Conservation (phyloP, 2,888 invertebrate species). For the Eristalinus aeneus region DNA sequence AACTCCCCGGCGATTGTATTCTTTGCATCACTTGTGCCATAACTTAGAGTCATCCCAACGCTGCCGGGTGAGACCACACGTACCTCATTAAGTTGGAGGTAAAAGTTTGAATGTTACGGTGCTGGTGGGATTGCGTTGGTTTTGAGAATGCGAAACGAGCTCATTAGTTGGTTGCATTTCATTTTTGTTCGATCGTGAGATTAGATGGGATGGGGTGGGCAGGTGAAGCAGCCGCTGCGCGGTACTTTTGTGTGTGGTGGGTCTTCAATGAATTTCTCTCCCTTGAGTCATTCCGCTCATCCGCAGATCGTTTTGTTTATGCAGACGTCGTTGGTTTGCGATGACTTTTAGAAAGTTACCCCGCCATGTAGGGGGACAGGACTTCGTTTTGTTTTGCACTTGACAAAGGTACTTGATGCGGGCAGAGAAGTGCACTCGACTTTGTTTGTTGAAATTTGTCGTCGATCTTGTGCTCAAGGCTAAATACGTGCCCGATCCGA, state of each 20-base stretch:
- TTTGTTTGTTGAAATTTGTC: too few relatives aligned
- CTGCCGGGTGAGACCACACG: conserved; percentile 34
- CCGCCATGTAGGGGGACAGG: too few relatives aligned
- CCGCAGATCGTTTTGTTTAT: background rate
- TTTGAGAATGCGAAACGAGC: conserved; percentile 26
- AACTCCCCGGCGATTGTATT: background rate
- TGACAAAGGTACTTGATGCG: too few relatives aligned
- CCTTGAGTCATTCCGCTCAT: background rate
- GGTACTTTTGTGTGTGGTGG: background rate
- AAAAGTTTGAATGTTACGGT: conserved; percentile 51
- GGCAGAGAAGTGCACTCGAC: too few relatives aligned
- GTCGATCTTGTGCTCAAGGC: too few relatives aligned
- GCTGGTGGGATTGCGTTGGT: conserved; percentile 6
- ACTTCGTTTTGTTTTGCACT: too few relatives aligned
- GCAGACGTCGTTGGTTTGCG: background rate
- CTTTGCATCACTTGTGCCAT: background rate
- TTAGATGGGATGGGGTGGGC: background rate
- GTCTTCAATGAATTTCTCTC: background rate
- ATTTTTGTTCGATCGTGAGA: conserved; percentile 45
- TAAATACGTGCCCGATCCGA: too few relatives aligned
- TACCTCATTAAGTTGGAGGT: conserved; percentile 48
- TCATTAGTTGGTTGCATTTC: conserved; percentile 61
- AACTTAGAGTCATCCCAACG: conserved; percentile 16
- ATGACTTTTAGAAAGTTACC: background rate
- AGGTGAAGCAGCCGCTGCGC: background rate